A percentile compares a stretch with the other conserved stretches of the same genome.
phyloP scores from a whole-genome alignment of 2,888 invertebrate species.

The Fragum whitleyi region DNA sequence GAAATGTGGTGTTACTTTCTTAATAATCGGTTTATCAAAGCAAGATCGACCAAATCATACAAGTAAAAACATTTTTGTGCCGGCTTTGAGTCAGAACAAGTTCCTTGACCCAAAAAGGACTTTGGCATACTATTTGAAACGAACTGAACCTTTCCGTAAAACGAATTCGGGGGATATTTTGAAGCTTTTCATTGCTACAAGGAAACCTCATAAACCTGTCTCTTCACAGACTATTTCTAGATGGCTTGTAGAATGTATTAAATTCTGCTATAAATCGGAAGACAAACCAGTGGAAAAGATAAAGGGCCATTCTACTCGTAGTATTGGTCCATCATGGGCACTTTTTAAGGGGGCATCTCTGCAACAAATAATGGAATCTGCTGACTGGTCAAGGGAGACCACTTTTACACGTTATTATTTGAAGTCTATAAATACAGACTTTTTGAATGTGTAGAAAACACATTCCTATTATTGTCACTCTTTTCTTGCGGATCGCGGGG shows the following conservation, averaged over 20 bases:
- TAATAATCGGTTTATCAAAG: conserved; percentile 38
- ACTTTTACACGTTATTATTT: too few relatives aligned
- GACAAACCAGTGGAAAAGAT: conserved; percentile 7
- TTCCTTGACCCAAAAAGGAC: conserved; percentile 36
- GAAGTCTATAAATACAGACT: too few relatives aligned
- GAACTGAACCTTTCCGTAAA: too few relatives aligned
- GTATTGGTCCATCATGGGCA: conserved; percentile 27
- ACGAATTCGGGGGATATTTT: too few relatives aligned
- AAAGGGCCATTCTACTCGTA: conserved; percentile 20
- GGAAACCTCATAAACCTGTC: too few relatives aligned
- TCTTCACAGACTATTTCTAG: too few relatives aligned
- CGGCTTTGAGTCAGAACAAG: conserved; percentile 33
- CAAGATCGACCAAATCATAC: conserved; percentile 44
- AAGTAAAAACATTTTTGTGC: conserved; percentile 36
- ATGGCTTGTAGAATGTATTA: not conserved
- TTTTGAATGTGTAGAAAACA: too few relatives aligned
- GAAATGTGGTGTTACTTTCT: conserved; percentile 41
- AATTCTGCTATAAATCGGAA: conserved; percentile 4
- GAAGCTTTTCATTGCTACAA: too few relatives aligned
- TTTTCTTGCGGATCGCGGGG: conserved; percentile 1
- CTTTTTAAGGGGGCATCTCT: too few relatives aligned
- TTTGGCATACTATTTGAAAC: conserved; percentile 35
- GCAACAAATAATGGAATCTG: too few relatives aligned
- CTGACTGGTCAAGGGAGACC: too few relatives aligned
- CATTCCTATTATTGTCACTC: not conserved